These are phyloP conservation scores for Harpegnathos saltator DNA, from an alignment of 1,140 invertebrate species.

Conservation along the genomic window DNA sequence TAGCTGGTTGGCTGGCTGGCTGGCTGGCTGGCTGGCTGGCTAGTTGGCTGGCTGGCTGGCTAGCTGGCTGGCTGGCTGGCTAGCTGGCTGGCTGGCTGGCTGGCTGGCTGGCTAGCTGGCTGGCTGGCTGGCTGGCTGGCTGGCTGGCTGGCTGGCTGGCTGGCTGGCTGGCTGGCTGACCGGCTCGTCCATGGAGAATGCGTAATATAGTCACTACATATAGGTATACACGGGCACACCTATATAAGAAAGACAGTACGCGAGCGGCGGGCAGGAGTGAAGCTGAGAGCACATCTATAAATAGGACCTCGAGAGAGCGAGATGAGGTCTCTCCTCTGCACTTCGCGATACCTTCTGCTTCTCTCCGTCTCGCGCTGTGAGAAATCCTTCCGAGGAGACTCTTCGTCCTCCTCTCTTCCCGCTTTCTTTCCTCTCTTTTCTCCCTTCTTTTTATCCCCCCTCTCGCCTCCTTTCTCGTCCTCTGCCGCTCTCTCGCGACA, in stretches of 20 bases:
- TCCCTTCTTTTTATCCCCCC: slow-evolving; percentile 22
- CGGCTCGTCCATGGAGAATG: slow-evolving; percentile 56
- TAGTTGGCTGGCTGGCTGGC: slow-evolving; percentile 41
- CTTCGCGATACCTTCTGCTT: slow-evolving; percentile 77
- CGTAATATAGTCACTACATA: slow-evolving; percentile 66
- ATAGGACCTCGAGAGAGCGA: slow-evolving; percentile 84
- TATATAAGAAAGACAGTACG: slow-evolving; percentile 78
- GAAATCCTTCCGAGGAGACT: slow-evolving; percentile 52
- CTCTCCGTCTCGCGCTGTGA: slow-evolving; percentile 57
- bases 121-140: slow-evolving; percentile 51
- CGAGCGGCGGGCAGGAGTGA: slow-evolving; percentile 83
- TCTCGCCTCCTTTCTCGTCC: slow-evolving; percentile 38
- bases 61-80: slow-evolving; percentile 47
- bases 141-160: slow-evolving; percentile 58
- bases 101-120: slow-evolving; percentile 43
- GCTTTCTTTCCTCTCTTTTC: not conserved
- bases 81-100: slow-evolving; percentile 53
- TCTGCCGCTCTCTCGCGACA: not conserved
- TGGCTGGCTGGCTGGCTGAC: slow-evolving; percentile 49
- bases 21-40: slow-evolving; percentile 60
- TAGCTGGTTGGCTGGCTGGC: too few relatives aligned
- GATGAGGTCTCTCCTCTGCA: slow-evolving; percentile 82
- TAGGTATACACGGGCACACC: slow-evolving; percentile 66
- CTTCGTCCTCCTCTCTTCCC: not conserved
- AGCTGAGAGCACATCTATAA: slow-evolving; percentile 85